These are phyloP conservation scores for Falco peregrinus DNA, from an alignment of 2,797 vertebrate species.

Conservation along the genomic window DNA sequence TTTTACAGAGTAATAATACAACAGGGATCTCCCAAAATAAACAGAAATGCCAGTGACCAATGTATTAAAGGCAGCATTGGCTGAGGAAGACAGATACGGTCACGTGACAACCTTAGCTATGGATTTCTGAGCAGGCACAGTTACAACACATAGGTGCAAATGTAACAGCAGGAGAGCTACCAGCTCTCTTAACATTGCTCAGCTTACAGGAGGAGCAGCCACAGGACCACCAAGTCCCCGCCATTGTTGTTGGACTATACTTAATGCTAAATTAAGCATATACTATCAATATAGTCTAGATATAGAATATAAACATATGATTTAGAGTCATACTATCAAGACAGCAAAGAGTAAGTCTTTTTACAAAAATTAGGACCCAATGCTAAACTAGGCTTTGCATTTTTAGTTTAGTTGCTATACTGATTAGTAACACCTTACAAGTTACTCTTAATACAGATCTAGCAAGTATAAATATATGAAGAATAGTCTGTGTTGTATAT, in stretches of 20 bases:
- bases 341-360: background rate
- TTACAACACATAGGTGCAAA: background rate
- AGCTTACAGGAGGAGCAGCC: background rate
- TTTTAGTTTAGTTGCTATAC: background rate
- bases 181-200: background rate
- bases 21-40: background rate
- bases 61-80: background rate
- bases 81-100: background rate
- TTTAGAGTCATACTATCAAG: background rate
- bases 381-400: background rate
- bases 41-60: background rate
- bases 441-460: background rate
- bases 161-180: background rate
- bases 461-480: background rate
- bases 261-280: background rate
- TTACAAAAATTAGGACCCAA: background rate
- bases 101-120: background rate
- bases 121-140: background rate
- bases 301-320: background rate
- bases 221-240: background rate
- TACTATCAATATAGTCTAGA: background rate
- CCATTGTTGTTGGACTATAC: background rate
- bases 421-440: background rate
- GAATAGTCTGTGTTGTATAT: background rate
- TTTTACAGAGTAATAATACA: background rate